Evolutionary conservation across 1,140 invertebrate genomes (phyloP), one percentile per base, ranked within the genome.

Genomic region (Drosophila nebulosa): DNA sequence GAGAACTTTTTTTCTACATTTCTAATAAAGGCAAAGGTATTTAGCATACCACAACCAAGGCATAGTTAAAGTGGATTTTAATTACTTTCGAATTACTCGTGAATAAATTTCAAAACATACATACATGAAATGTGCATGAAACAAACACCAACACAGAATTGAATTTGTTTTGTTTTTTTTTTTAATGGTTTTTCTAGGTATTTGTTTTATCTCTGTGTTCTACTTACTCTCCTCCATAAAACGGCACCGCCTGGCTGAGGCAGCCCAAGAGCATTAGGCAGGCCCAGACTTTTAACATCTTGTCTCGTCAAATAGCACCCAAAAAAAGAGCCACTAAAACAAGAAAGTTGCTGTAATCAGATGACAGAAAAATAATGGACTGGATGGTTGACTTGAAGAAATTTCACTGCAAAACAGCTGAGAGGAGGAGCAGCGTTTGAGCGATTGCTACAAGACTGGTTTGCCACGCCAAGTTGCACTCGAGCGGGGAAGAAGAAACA

Each of bases 341-440:
- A 76, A 55, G 69, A 84, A 86, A 84, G 77, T 74, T 66, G 35
- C 22, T 56, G 53, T 59, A 69, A 69, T 59, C 35, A 50, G 46
- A 50, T 32, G 9, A 60, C 59, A 26, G 27, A 51, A 56, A 24
- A 55, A 16, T 52, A 46, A 35, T 65, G 36, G 2, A 35, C 67
- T 53, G 68, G 46, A 70, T 65, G 69, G 72, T 63, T 75, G 72
- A 42, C 64, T 58, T 39, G 35, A 65, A 64, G 51, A 64, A 86
- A 80, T 85, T 84, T 84, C 80, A 78, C 81, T 60, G 53, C 14
- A 59, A 46, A 85, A 69, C 77, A 85, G 81, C 74, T 85, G 81
- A 64, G 32, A 16, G 42, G 39, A 26, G 27, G 10, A 14, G 52
- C 46, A 42, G 30, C 42, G 57, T 36, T 46, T 18, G 39, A 18